Evolutionary conservation across 2,888 invertebrate genomes (phyloP), one percentile per base, ranked within the genome.

Genomic region (Lycocerus yunnanus): DNA sequence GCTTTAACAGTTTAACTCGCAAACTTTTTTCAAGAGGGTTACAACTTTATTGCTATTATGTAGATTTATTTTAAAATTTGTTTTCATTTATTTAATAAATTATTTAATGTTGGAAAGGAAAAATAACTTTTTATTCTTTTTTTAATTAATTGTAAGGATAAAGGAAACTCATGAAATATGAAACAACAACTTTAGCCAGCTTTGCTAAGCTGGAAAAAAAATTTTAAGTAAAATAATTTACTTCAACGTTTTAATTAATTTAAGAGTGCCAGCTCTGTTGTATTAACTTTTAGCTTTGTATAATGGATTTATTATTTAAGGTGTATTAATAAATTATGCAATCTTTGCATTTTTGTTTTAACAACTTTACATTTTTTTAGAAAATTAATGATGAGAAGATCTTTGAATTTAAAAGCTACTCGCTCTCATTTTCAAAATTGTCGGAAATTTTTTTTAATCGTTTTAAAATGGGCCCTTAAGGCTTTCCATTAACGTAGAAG

Each of bases 221-320:
- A n/a, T 43, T 27, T 43, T 43, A 43, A 43, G n/a, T 43, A 43
- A 43, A 43, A 43, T 43, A 43, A 43, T 43, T 43, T 43, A 43
- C 43, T 43, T 43, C 43, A 43, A 43, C 43, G n/a, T 43, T 43
- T 18, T 63, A 63, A 20, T 63, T 63, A 63, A 63, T 63, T 63
- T 63, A 63, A 63, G 20, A 63, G 20, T 63, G 18, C 11, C 21
- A 61, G 18, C 61, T 63, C 15, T 13, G 13, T 20, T 63, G 61
- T 63, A 63, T 63, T 63, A 63, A 63, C 61, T 63, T 63, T 63
- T 14, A 63, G 13, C 18, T 18, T 63, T n/a, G 20, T 18, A 13
- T 63, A 63, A 63, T 63, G 61, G 61, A 63, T 63, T 63, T 63
- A 63, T 63, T 63, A 63, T 63, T 63, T 63, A 63, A 18, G 18